Conservation (phyloP, 2,113 vertebrate genomes). For the Benitochromis conjunctus region DNA sequence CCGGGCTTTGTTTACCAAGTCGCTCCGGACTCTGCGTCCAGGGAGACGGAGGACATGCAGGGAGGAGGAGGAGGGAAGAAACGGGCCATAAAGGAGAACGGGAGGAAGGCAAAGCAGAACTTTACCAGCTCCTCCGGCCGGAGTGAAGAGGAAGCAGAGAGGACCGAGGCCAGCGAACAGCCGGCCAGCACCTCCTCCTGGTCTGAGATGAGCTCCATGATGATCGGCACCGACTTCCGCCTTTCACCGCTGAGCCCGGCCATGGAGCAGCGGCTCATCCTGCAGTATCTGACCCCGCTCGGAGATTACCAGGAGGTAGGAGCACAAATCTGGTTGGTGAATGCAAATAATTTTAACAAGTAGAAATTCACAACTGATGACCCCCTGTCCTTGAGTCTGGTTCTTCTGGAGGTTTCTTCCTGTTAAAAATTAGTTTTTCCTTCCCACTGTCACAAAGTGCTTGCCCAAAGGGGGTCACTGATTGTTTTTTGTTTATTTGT, state of each 20-base stretch:
- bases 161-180: conserved; percentile 64
- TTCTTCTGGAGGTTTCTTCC: no score
- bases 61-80: conserved; percentile 59
- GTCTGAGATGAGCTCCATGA: conserved; percentile 93
- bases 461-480: no score
- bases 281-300: conserved; percentile 91
- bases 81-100: conserved; percentile 73
- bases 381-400: no score
- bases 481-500: no score
- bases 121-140: conserved; percentile 47
- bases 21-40: background rate
- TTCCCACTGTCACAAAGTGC: no score
- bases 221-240: conserved; percentile 90
- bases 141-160: background rate
- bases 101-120: conserved; percentile 86
- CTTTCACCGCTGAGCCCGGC: conserved; percentile 87
- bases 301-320: conserved; percentile 96
- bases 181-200: conserved; percentile 83
- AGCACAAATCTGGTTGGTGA: rapidly evolving
- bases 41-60: background rate
- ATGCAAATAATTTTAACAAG: background rate
- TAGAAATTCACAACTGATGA: background rate
- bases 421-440: no score
- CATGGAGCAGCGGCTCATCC: conserved; percentile 93
- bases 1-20: conserved; percentile 18